A percentile compares a stretch with the other conserved stretches of the same genome.
phyloP scores from a whole-genome alignment of 2,113 vertebrate genomes.

The Myiozetetes cayanensis region DNA sequence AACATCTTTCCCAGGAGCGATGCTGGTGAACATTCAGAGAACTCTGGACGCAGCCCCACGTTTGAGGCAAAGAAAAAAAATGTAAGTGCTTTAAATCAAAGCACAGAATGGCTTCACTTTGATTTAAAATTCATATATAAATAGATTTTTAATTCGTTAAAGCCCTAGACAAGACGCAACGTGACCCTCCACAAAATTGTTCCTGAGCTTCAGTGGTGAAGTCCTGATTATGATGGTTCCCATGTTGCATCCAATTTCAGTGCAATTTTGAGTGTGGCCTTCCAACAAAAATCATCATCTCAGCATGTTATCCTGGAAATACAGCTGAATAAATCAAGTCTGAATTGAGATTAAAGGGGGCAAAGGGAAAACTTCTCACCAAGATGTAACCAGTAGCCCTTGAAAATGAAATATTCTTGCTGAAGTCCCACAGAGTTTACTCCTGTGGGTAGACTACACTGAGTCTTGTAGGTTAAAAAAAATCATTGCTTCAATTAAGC shows the following conservation, averaged over 20 bases:
- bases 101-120: background rate
- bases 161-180: conserved; percentile 18
- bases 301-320: background rate
- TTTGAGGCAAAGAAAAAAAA: background rate
- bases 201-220: background rate
- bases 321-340: conserved; percentile 15
- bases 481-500: background rate
- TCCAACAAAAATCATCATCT: conserved; percentile 5
- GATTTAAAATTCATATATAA: background rate
- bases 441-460: background rate
- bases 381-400: background rate
- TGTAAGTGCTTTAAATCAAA: background rate
- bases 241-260: conserved; percentile 30
- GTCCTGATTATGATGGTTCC: background rate
- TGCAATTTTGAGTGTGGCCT: conserved; percentile 4
- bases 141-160: conserved; percentile 14
- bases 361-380: background rate
- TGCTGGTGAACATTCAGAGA: background rate
- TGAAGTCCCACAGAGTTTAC: background rate
- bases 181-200: background rate
- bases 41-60: background rate
- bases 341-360: background rate
- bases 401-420: background rate
- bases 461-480: background rate
- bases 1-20: background rate